Percentiles rank a stretch among this genome's conserved stretches.
These are phyloP conservation scores for Cassiopea xamachana DNA, from an alignment of 30 jellyfish, hydroid and myxozoan species.

Conservation along the genomic window DNA sequence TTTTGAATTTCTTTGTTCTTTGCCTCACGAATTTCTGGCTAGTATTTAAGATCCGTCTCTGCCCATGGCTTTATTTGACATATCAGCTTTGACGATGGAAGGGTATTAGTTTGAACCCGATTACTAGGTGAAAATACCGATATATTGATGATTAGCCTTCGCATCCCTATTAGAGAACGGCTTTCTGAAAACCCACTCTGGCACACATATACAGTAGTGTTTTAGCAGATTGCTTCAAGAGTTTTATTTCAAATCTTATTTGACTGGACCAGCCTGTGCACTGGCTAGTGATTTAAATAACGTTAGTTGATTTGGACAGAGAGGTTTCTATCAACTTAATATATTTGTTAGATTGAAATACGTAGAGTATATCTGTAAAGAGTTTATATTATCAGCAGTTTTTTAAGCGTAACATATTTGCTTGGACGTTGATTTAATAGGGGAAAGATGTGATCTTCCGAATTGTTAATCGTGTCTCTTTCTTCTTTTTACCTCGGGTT, in stretches of 20 bases:
- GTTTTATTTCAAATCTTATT: constrained; percentile 32
- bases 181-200: too few species aligned
- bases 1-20: too few species aligned
- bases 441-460: constrained; percentile 81
- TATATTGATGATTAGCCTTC: too few species aligned
- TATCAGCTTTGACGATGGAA: too few species aligned
- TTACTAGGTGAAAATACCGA: too few species aligned
- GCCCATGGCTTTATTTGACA: too few species aligned
- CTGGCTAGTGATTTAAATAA: constrained; percentile 41
- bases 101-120: too few species aligned
- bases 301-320: constrained; percentile 54
- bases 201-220: background rate
- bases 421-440: constrained; percentile 73
- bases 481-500: too few species aligned
- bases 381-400: constrained; percentile 72
- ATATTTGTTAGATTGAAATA: constrained; percentile 67
- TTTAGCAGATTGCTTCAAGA: constrained; percentile 21
- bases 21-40: too few species aligned
- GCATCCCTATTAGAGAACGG: too few species aligned
- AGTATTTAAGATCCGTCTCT: too few species aligned
- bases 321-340: constrained; percentile 62
- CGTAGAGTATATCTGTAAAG: constrained; percentile 64
- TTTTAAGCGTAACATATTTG: constrained; percentile 66
- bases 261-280: constrained; percentile 36
- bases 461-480: constrained; percentile 15